Conservation (phyloP, 2,888 invertebrate genomes). For the Scaptomyza reducta region DNA sequence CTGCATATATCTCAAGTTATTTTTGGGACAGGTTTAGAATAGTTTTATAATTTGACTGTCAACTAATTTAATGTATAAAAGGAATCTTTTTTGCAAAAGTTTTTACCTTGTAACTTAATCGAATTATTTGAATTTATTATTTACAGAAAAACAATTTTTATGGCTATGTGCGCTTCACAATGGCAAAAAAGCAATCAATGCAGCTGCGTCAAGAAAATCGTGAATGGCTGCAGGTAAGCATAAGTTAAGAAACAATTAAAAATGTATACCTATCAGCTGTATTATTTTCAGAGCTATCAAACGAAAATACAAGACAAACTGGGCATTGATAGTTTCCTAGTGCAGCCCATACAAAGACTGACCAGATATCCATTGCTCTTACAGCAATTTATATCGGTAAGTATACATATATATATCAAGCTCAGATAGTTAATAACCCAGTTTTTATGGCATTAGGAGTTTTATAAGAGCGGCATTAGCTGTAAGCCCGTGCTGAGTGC, state of each 20-base stretch:
- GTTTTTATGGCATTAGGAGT: constrained; percentile 66
- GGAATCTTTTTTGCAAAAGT: too few relatives aligned
- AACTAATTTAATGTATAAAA: background rate
- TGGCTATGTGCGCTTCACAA: constrained; percentile 83
- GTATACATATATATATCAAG: too few relatives aligned
- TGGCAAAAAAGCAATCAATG: constrained; percentile 83
- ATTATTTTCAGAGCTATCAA: constrained; percentile 71
- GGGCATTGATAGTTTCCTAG: constrained; percentile 84
- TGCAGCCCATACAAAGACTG: constrained; percentile 84
- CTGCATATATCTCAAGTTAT: constrained; percentile 6
- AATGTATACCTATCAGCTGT: background rate
- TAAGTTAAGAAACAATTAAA: background rate
- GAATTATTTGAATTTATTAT: constrained; percentile 11
- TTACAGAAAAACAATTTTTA: constrained; percentile 82
- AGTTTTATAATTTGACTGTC: background rate
- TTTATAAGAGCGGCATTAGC: constrained; percentile 82
- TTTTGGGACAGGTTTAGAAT: background rate
- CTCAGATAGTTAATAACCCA: background rate
- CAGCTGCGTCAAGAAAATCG: constrained; percentile 81
- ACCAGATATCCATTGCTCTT: constrained; percentile 83
- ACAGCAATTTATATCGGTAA: constrained; percentile 83
- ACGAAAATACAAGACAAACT: constrained; percentile 83
- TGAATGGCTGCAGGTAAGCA: constrained; percentile 80
- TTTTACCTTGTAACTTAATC: too few relatives aligned
- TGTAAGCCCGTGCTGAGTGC: constrained; percentile 83